These are phyloP conservation scores for Helogale parvula DNA, from an alignment of 2,113 vertebrate species.

Conservation along the genomic window DNA sequence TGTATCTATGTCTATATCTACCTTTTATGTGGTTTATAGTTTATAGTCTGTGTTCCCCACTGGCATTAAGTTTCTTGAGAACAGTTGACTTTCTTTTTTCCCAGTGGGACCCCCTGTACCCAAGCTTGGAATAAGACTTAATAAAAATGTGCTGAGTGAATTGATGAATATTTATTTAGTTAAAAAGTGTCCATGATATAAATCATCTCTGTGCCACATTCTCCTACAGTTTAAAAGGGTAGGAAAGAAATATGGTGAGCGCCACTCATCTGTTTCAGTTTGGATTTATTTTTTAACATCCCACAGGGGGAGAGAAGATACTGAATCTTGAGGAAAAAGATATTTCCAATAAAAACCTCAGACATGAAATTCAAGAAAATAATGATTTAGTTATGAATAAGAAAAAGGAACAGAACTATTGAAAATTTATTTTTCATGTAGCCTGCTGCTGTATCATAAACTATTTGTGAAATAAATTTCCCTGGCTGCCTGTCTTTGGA, in stretches of 20 bases:
- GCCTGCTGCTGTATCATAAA: background rate
- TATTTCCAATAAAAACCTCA: constrained; percentile 34
- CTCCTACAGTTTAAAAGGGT: background rate
- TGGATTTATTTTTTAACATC: background rate
- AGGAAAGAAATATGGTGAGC: background rate
- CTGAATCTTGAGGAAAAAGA: background rate
- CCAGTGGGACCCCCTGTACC: background rate
- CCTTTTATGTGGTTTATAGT: background rate
- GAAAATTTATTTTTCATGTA: constrained; percentile 12
- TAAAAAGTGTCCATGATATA: background rate
- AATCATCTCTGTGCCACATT: background rate
- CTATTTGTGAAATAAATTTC: background rate
- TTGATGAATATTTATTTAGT: constrained; percentile 33
- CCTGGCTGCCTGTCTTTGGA: background rate
- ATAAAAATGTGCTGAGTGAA: constrained; percentile 9
- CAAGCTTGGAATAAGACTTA: background rate
- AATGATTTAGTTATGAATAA: constrained; percentile 24
- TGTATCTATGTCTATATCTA: background rate
- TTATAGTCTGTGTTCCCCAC: background rate
- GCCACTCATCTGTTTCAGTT: background rate
- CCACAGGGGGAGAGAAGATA: background rate
- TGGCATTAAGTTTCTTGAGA: background rate
- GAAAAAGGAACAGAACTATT: background rate
- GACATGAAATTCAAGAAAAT: constrained; percentile 13
- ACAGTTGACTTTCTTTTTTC: background rate